phyloP scores from a whole-genome alignment of 2,113 vertebrate genomes.

The Engystomops pustulosus region DNA sequence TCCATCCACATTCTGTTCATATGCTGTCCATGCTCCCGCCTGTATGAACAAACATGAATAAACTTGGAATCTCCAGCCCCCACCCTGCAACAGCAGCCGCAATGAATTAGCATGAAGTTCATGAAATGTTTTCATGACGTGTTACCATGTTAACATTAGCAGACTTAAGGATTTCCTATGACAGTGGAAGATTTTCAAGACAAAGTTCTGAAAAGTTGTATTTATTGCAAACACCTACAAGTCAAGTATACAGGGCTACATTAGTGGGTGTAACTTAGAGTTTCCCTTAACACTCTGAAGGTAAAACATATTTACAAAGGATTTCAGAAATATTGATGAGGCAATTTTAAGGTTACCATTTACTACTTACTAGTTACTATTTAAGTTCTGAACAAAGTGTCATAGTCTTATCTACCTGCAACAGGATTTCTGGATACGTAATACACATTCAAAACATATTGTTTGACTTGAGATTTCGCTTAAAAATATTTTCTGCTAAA shows the following conservation, averaged over 20 bases:
- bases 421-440: too few species aligned
- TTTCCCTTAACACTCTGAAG: not conserved
- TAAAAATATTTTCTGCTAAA: too few species aligned
- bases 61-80: not conserved
- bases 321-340: too few species aligned
- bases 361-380: not conserved
- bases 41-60: not conserved
- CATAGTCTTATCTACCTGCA: too few species aligned
- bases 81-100: not conserved
- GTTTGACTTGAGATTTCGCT: not conserved
- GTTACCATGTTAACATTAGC: too few species aligned
- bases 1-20: not conserved
- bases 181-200: not conserved
- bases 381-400: not conserved
- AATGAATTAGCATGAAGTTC: not conserved
- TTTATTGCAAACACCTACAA: not conserved
- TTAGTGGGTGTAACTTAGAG: too few species aligned
- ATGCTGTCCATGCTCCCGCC: not conserved
- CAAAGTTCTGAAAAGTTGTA: too few species aligned
- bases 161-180: not conserved
- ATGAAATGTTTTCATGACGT: not conserved
- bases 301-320: too few species aligned
- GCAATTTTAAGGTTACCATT: not conserved
- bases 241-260: not conserved
- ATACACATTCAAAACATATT: too few species aligned